A percentile compares a stretch with the other conserved stretches of the same genome.
phyloP scores from a whole-genome alignment of 2,113 vertebrate species.

The Anhinga anhinga region DNA sequence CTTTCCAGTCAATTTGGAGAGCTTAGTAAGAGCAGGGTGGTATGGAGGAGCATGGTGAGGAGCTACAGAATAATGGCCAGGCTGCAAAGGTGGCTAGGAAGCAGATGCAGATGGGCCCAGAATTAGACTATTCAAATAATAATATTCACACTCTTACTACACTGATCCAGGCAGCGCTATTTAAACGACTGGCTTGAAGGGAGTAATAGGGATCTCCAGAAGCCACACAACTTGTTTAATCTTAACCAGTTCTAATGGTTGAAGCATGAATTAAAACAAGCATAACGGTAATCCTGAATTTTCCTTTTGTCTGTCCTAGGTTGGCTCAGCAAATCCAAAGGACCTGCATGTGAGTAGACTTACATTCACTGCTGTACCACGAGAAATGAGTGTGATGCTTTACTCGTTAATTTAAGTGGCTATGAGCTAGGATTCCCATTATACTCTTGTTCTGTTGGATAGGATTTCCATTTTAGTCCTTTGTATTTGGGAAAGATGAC shows the following conservation, averaged over 20 bases:
- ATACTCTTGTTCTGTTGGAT: neutral
- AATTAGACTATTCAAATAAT: neutral
- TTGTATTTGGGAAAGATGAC: neutral
- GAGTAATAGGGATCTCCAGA: neutral
- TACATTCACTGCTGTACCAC: neutral
- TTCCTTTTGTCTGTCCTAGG: conserved; percentile 19
- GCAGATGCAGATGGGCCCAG: neutral
- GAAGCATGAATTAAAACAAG: neutral
- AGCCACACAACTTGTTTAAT: neutral
- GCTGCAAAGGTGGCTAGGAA: neutral
- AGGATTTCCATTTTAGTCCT: neutral
- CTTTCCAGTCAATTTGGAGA: neutral
- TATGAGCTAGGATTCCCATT: neutral
- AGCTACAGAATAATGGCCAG: neutral
- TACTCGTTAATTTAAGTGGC: neutral
- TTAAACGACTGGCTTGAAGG: neutral
- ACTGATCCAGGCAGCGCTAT: neutral
- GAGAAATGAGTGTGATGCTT: neutral
- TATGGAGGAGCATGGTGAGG: neutral
- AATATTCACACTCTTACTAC: neutral
- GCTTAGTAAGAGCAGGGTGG: neutral
- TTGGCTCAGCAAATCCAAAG: conserved; percentile 41
- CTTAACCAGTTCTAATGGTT: neutral
- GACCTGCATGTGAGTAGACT: conserved; percentile 41
- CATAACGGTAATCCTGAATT: neutral